Conservation (phyloP, 2,113 vertebrate species). For the Herpetotheres cachinnans region DNA sequence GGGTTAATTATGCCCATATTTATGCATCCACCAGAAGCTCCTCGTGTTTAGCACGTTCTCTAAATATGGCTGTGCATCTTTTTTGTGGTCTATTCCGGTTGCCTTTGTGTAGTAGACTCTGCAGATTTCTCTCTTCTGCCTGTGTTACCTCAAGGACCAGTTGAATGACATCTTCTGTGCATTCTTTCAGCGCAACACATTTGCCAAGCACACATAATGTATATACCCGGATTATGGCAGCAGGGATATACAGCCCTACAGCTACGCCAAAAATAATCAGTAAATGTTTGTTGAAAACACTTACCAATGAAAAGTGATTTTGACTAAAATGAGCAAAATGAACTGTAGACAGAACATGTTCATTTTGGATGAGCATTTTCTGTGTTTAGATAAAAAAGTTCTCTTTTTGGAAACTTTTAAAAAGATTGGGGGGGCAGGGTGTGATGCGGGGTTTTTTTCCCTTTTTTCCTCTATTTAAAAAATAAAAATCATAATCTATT, state of each 20-base stretch:
- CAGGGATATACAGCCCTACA: not conserved
- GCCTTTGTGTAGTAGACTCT: not conserved
- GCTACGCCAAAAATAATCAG: not conserved
- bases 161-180: not conserved
- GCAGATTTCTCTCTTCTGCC: not conserved
- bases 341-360: not conserved
- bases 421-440: rapidly evolving
- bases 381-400: not conserved
- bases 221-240: not conserved
- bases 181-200: not conserved
- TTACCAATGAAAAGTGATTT: not conserved
- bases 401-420: not conserved
- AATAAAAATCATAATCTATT: not conserved
- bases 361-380: not conserved
- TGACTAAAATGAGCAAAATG: not conserved
- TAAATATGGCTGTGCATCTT: not conserved
- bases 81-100: not conserved
- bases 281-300: not conserved
- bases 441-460: rapidly evolving
- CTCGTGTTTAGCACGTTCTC: not conserved
- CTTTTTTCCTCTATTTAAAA: rapidly evolving
- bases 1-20: not conserved
- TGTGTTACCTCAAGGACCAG: not conserved
- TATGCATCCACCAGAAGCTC: not conserved
- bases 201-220: not conserved